phyloP scores from a whole-genome alignment of 2,113 vertebrate species.

The Muscicapa adusta region DNA sequence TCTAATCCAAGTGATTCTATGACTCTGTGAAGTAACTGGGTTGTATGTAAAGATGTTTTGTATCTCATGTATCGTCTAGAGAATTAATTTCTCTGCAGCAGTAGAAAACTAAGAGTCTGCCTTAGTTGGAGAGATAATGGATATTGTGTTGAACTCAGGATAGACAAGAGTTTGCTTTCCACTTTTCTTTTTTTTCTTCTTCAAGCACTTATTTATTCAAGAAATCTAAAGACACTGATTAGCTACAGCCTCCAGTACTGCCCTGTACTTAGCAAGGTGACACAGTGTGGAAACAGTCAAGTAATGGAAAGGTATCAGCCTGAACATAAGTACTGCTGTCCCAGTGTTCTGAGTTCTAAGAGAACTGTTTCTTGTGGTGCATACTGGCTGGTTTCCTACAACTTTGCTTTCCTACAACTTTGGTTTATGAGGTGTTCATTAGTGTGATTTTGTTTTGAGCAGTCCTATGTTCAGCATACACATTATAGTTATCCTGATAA shows the following conservation, averaged over 20 bases:
- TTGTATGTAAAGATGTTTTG: not conserved
- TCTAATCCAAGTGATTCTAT: not conserved
- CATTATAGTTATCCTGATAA: not conserved
- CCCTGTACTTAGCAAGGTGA: not conserved
- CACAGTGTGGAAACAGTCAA: accelerated
- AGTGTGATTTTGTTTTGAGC: not conserved
- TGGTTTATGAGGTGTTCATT: not conserved
- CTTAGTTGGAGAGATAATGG: not conserved
- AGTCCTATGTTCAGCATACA: not conserved
- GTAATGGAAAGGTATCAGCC: not conserved
- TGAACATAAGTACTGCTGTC: not conserved
- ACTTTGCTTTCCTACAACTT: not conserved
- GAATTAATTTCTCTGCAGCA: not conserved
- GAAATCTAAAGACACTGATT: not conserved
- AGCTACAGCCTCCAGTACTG: not conserved
- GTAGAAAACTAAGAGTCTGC: not conserved
- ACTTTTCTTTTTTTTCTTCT: not conserved
- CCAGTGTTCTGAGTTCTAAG: not conserved
- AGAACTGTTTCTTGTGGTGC: not conserved
- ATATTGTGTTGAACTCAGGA: not conserved
- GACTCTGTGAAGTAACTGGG: not conserved
- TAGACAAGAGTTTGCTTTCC: not conserved
- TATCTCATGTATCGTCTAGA: not conserved
- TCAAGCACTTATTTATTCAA: not conserved
- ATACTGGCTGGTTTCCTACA: not conserved